Percentiles rank a stretch among this genome's conserved stretches.
Evolutionary conservation across 2,797 vertebrate species (phyloP).

Genomic region (Argya squamiceps): DNA sequence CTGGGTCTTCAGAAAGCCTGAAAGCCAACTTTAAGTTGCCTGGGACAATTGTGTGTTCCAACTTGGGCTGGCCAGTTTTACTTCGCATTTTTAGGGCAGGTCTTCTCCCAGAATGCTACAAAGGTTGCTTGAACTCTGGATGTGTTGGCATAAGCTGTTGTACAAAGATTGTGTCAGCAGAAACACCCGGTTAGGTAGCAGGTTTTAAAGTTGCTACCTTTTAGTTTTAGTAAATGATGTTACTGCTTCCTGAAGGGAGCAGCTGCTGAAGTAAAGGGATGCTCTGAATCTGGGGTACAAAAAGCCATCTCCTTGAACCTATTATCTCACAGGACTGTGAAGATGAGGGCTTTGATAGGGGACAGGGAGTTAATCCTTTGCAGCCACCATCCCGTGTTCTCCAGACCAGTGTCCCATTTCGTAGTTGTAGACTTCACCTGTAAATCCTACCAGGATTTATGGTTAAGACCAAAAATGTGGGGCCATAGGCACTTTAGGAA

Average conservation of each 20-base stretch:
- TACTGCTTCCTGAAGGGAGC: background rate
- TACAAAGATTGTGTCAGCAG: background rate
- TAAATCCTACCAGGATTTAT: background rate
- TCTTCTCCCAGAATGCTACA: background rate
- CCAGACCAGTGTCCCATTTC: background rate
- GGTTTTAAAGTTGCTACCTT: background rate
- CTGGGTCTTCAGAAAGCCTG: background rate
- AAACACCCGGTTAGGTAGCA: background rate
- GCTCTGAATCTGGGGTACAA: background rate
- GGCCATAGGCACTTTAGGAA: background rate
- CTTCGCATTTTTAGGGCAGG: background rate
- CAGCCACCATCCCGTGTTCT: rapidly evolving
- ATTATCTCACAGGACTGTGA: background rate
- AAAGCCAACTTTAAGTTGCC: background rate
- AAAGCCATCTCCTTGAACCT: background rate
- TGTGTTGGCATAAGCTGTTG: rapidly evolving
- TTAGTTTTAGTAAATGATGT: background rate
- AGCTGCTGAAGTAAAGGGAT: background rate
- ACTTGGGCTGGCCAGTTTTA: background rate
- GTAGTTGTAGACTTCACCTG: background rate
- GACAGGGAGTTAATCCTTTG: background rate
- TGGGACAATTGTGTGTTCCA: background rate
- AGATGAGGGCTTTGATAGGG: no score
- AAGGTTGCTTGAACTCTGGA: background rate
- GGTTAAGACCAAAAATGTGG: background rate